Conservation (phyloP, 2,797 vertebrate species). For the Allobates femoralis region DNA sequence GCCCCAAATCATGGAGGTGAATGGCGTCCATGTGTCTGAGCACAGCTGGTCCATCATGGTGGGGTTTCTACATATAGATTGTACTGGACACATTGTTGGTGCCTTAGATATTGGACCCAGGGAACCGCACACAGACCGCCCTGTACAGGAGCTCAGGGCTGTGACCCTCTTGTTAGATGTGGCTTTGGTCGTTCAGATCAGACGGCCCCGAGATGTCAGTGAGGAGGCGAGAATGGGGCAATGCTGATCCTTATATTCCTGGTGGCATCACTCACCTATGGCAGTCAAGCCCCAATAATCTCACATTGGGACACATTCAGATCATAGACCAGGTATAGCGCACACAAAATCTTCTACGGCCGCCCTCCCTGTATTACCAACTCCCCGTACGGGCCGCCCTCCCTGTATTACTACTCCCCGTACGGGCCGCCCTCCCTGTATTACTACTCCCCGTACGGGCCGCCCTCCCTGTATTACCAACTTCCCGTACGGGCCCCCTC, state of each 20-base stretch:
- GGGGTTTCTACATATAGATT: background rate
- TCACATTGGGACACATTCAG: too few species aligned
- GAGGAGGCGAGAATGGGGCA: background rate
- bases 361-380: background rate
- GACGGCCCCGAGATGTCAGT: background rate
- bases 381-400: too few species aligned
- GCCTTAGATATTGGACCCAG: background rate
- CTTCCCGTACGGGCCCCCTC: background rate
- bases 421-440: too few species aligned
- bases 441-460: too few species aligned
- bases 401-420: too few species aligned
- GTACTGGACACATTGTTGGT: background rate
- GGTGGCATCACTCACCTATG: too few species aligned
- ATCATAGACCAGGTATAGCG: background rate
- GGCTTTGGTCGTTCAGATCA: background rate
- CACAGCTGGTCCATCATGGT: background rate
- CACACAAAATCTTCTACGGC: background rate
- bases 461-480: too few species aligned
- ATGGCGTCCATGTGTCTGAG: background rate
- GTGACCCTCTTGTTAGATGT: too few species aligned
- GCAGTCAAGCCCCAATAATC: too few species aligned
- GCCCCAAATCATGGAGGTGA: background rate
- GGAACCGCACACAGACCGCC: background rate
- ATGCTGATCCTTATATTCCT: background rate
- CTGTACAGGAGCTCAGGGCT: background rate